Percentiles rank a stretch among this genome's conserved stretches.
These are phyloP conservation scores for Vanessa cardui DNA, from an alignment of 2,888 invertebrate genomes.

Conservation along the genomic window DNA sequence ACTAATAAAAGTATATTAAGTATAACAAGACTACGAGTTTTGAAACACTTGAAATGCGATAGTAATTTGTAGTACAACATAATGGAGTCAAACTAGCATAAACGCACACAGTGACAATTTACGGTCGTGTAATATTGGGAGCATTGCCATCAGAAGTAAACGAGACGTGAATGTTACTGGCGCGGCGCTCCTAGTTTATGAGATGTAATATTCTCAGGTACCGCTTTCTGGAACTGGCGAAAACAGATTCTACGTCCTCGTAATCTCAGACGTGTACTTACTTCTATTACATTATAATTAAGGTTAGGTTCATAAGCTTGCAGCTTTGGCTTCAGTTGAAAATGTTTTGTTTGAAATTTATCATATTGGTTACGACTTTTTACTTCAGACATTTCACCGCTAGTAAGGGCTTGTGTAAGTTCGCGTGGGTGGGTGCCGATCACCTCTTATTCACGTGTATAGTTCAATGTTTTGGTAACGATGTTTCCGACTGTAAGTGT, in stretches of 20 bases:
- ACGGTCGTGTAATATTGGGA: constrained; percentile 74
- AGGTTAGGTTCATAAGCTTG: no score
- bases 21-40: neutral
- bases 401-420: no score
- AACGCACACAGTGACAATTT: constrained; percentile 59
- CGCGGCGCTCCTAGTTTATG: constrained; percentile 66
- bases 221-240: constrained; percentile 43
- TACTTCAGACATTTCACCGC: no score
- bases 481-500: no score
- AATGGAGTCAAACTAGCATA: constrained; percentile 12
- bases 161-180: constrained; percentile 62
- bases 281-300: constrained; percentile 3
- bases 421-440: no score
- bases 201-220: constrained; percentile 63
- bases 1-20: neutral
- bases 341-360: no score
- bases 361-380: no score
- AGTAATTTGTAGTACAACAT: constrained; percentile 5
- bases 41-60: no score
- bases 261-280: neutral
- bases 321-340: no score
- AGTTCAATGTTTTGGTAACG: no score
- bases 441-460: no score
- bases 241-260: constrained; percentile 14
- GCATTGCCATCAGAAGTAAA: constrained; percentile 67